phyloP scores from a whole-genome alignment of 2,888 invertebrate species.

The Masnerella sp. region DNA sequence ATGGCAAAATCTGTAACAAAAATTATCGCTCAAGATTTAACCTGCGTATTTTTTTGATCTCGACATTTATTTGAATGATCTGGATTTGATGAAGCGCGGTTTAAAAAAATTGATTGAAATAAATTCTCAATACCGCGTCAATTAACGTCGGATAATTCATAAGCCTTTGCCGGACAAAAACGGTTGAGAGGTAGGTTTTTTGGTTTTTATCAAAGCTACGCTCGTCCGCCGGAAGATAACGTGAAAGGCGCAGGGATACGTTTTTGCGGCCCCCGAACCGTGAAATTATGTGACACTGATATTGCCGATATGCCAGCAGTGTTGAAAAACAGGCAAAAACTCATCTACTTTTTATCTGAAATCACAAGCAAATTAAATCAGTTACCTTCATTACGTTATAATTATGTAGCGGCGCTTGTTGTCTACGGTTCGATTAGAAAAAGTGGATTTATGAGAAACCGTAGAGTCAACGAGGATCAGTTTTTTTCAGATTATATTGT shows the following conservation, averaged over 20 bases:
- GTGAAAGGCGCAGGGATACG: background rate
- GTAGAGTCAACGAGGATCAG: conserved; percentile 4
- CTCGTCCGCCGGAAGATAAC: conserved; percentile 14
- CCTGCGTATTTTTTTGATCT: too few species aligned
- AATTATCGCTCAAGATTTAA: too few species aligned
- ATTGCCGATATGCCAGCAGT: conserved; percentile 33
- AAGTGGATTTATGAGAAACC: conserved; percentile 7
- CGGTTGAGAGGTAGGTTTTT: conserved; percentile 13
- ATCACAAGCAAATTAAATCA: conserved; percentile 20
- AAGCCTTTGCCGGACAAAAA: conserved; percentile 21
- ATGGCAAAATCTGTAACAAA: too few species aligned
- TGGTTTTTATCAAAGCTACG: conserved; percentile 39
- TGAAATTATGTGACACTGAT: conserved; percentile 51
- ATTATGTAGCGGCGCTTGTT: conserved; percentile 16
- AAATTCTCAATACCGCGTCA: conserved; percentile 7
- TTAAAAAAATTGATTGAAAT: conserved; percentile 20
- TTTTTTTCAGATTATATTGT: conserved; percentile 15
- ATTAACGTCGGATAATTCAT: conserved; percentile 17
- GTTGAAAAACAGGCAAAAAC: conserved; percentile 29
- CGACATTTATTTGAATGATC: too few species aligned
- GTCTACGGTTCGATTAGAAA: background rate
- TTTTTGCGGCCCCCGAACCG: conserved; percentile 29
- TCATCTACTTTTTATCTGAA: conserved; percentile 21
- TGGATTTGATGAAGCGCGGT: too few species aligned
- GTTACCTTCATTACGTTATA: conserved; percentile 27